phyloP scores from a whole-genome alignment of 2,797 vertebrate species.

The Macropodus opercularis region DNA sequence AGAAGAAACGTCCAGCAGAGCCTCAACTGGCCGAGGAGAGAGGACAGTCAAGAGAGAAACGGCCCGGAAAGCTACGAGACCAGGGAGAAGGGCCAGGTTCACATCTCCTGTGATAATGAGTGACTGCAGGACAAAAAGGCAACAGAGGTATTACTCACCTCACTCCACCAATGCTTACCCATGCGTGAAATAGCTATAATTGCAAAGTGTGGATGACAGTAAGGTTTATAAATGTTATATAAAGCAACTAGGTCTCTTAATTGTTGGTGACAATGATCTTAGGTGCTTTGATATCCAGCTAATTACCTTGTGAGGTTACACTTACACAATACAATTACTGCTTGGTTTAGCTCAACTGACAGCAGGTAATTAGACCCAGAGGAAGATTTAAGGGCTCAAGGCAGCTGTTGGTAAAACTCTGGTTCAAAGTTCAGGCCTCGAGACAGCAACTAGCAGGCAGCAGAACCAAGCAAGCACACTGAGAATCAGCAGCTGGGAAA shows the following conservation, averaged over 20 bases:
- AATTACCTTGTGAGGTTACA: constrained; percentile 13
- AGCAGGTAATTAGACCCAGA: constrained; percentile 55
- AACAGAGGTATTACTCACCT: too few relatives aligned
- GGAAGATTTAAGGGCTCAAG: constrained; percentile 30
- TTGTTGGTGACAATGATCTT: constrained; percentile 5
- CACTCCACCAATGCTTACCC: too few relatives aligned
- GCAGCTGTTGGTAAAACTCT: constrained; percentile 43
- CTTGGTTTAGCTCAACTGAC: constrained; percentile 28
- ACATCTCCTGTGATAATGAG: too few relatives aligned
- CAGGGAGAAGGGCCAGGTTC: too few relatives aligned
- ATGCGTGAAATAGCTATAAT: not conserved
- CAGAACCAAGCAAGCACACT: constrained; percentile 21
- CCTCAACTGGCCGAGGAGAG: too few relatives aligned
- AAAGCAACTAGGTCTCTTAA: not conserved
- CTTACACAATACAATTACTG: constrained; percentile 15
- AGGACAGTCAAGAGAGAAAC: too few relatives aligned
- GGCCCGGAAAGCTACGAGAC: too few relatives aligned
- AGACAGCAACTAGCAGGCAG: constrained; percentile 14
- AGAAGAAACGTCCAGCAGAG: too few relatives aligned
- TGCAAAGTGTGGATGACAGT: not conserved
- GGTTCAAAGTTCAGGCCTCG: constrained; percentile 39
- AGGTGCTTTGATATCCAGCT: not conserved
- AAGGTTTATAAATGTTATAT: not conserved
- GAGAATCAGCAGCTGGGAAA: constrained; percentile 3
- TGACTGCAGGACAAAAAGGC: too few relatives aligned